These are phyloP conservation scores for Rhinichthys klamathensis DNA, from an alignment of 2,113 vertebrate species.

Conservation along the genomic window DNA sequence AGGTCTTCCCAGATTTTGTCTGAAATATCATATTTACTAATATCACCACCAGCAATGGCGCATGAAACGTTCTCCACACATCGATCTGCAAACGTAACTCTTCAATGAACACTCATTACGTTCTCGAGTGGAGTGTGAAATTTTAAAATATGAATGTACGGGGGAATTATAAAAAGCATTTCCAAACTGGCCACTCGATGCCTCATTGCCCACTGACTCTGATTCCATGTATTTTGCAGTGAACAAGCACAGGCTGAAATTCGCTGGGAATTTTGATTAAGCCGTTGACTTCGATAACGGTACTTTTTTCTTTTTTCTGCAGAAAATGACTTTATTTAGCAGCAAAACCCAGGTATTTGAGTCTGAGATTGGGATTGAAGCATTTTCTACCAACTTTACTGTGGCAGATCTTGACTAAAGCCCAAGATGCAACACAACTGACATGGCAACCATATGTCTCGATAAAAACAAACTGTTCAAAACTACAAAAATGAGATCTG, in stretches of 20 bases:
- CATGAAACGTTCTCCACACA: not conserved
- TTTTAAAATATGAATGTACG: conserved; percentile 27
- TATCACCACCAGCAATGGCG: not conserved
- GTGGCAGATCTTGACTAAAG: conserved; percentile 74
- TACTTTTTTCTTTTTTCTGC: not conserved
- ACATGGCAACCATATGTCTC: conserved; percentile 50
- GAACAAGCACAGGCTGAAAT: conserved; percentile 38
- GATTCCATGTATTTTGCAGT: conserved; percentile 36
- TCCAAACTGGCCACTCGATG: not conserved
- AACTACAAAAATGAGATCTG: not conserved
- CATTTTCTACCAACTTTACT: conserved; percentile 55
- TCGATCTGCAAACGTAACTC: conserved; percentile 39
- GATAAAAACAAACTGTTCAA: conserved; percentile 57
- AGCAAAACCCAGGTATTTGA: conserved; percentile 67
- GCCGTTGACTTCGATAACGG: conserved; percentile 49
- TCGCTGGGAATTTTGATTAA: conserved; percentile 49
- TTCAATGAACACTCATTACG: conserved; percentile 42
- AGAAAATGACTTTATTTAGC: conserved; percentile 13
- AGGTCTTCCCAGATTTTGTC: not conserved
- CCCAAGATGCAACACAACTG: conserved; percentile 62
- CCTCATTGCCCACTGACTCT: not conserved
- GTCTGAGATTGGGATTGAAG: conserved; percentile 59
- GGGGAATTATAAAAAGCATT: conserved; percentile 17
- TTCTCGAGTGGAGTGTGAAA: conserved; percentile 40
- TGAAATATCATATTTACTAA: conserved; percentile 25